These are phyloP conservation scores for Sinelater perroti DNA, from an alignment of 2,888 invertebrate species.

Conservation along the genomic window DNA sequence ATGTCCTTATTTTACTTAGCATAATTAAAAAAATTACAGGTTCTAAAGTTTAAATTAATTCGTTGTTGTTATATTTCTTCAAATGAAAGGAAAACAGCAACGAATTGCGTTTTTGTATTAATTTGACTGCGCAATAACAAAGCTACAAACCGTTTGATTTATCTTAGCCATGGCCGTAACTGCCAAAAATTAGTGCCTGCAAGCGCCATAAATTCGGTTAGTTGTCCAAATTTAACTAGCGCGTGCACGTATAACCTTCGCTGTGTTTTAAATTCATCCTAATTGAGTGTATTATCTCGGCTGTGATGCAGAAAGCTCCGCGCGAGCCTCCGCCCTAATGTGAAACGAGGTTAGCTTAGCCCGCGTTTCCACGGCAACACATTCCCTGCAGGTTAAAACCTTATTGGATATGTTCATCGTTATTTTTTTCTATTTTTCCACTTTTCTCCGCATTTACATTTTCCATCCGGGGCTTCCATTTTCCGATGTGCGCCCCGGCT, in stretches of 20 bases:
- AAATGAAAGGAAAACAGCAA: no score
- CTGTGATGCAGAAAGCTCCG: constrained; percentile 36
- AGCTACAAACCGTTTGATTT: no score
- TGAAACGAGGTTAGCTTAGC: constrained; percentile 55
- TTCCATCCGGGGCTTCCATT: constrained; percentile 58
- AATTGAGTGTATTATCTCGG: constrained; percentile 38
- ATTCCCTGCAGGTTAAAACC: constrained; percentile 60
- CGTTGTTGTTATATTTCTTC: no score
- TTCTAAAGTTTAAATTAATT: no score
- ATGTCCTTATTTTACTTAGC: no score
- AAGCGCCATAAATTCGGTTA: constrained; percentile 12
- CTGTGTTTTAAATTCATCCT: constrained; percentile 33
- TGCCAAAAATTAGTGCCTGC: neutral
- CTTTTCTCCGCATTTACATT: constrained; percentile 57
- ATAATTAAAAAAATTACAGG: no score
- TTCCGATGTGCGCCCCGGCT: constrained; percentile 53
- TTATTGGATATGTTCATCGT: constrained; percentile 62
- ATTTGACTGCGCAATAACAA: no score
- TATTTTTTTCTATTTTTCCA: constrained; percentile 58
- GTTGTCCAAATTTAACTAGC: constrained; percentile 18
- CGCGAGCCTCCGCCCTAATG: constrained; percentile 52
- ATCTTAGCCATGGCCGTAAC: no score
- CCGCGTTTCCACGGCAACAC: constrained; percentile 57
- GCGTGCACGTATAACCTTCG: constrained; percentile 23
- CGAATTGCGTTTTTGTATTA: no score